Conservation (phyloP, 2,888 invertebrate species). For the Panopea generosa region DNA sequence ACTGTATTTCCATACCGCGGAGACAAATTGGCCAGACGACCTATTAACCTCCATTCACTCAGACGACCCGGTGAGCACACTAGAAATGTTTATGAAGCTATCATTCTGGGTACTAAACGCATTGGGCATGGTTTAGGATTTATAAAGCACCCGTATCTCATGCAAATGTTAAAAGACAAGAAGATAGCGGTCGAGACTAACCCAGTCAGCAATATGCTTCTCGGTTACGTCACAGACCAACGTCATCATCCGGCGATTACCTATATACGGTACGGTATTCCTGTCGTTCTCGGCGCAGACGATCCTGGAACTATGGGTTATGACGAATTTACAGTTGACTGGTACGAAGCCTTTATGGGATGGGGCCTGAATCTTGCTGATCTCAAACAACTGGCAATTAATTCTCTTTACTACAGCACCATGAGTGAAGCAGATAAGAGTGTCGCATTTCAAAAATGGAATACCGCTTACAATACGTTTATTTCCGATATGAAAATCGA, state of each 20-base stretch:
- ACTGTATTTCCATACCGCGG: slow-evolving; percentile 50
- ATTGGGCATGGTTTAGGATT: slow-evolving; percentile 62
- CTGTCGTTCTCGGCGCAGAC: slow-evolving; percentile 53
- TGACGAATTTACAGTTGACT: slow-evolving; percentile 59
- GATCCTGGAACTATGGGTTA: slow-evolving; percentile 59
- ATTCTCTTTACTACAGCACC: slow-evolving; percentile 52
- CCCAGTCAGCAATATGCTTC: slow-evolving; percentile 57
- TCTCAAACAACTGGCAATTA: slow-evolving; percentile 39
- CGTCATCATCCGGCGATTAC: slow-evolving; percentile 60
- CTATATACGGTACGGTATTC: slow-evolving; percentile 55
- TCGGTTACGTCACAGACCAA: slow-evolving; percentile 59
- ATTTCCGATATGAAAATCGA: slow-evolving; percentile 34
- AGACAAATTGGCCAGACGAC: slow-evolving; percentile 63
- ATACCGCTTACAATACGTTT: slow-evolving; percentile 27
- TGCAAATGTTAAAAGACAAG: slow-evolving; percentile 42
- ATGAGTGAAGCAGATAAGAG: slow-evolving; percentile 32
- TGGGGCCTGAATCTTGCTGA: slow-evolving; percentile 56
- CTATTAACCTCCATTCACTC: slow-evolving; percentile 46
- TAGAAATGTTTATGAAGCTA: slow-evolving; percentile 56
- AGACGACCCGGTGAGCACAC: slow-evolving; percentile 44
- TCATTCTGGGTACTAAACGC: slow-evolving; percentile 52
- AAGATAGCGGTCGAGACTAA: slow-evolving; percentile 56
- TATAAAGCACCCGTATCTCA: slow-evolving; percentile 53
- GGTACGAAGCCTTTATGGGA: slow-evolving; percentile 61
- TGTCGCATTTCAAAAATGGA: slow-evolving; percentile 41